Conservation (phyloP, 2,888 invertebrate species). For the Ophonus ardosiacus region DNA sequence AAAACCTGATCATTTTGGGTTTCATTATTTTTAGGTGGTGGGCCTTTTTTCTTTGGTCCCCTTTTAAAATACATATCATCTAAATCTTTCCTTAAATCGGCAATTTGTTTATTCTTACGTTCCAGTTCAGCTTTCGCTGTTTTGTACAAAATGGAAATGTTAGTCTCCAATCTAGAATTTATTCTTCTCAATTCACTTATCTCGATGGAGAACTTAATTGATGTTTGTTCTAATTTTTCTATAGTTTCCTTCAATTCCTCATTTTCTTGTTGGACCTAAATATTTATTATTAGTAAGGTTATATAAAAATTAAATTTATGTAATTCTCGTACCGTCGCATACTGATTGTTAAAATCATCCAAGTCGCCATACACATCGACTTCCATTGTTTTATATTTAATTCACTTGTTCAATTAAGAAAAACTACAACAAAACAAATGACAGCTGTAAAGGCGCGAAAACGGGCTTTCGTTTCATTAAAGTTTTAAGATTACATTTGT, state of each 20-base stretch:
- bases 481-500: neutral
- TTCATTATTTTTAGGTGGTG: conserved; percentile 15
- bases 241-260: conserved; percentile 67
- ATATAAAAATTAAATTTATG: conserved; percentile 53
- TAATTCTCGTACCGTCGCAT: conserved; percentile 68
- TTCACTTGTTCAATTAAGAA: conserved; percentile 19
- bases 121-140: conserved; percentile 76
- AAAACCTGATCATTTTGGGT: neutral
- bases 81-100: conserved; percentile 73
- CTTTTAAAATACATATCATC: conserved; percentile 73
- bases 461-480: neutral
- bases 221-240: conserved; percentile 70
- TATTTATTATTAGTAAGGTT: conserved; percentile 63
- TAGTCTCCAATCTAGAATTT: conserved; percentile 73
- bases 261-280: conserved; percentile 71
- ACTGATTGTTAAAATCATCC: conserved; percentile 69
- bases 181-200: conserved; percentile 69
- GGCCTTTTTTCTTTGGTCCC: conserved; percentile 38
- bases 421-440: conserved; percentile 14
- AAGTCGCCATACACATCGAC: conserved; percentile 75
- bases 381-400: conserved; percentile 68
- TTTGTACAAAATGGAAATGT: conserved; percentile 75
- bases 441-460: conserved; percentile 31
- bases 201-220: conserved; percentile 69
- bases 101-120: conserved; percentile 76